Conservation (phyloP, 23 tunicate species). For the Trididemnum clinides region DNA sequence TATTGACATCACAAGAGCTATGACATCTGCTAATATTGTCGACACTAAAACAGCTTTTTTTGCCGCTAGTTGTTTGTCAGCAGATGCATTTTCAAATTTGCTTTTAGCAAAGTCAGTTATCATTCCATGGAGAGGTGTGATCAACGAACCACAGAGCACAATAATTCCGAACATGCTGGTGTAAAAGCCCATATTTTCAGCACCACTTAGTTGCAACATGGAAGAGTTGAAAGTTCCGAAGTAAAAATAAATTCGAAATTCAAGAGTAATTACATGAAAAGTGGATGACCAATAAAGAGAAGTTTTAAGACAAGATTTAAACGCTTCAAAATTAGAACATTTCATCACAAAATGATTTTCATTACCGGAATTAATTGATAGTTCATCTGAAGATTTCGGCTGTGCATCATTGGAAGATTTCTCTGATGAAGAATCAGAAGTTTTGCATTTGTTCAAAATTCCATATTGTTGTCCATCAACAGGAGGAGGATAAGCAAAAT, state of each 20-base stretch:
- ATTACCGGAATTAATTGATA: neutral
- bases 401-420: too few relatives aligned
- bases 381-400: neutral
- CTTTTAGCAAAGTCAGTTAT: neutral
- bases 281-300: neutral
- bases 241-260: neutral
- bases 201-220: neutral
- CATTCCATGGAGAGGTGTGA: neutral
- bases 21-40: neutral
- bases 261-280: neutral
- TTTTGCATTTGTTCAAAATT: neutral
- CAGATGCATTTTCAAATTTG: neutral
- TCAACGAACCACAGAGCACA: neutral
- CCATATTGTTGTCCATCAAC: neutral
- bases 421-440: neutral
- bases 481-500: neutral
- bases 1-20: neutral
- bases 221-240: constrained; percentile 1
- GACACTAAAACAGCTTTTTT: neutral
- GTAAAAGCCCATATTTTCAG: neutral
- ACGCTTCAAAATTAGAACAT: neutral
- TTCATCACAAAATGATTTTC: neutral
- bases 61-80: neutral
- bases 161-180: constrained; percentile 5
- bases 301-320: neutral